Evolutionary conservation across 2,888 invertebrate species (phyloP), one percentile per base, ranked within the genome.

Genomic region (Eucera pruinosa): DNA sequence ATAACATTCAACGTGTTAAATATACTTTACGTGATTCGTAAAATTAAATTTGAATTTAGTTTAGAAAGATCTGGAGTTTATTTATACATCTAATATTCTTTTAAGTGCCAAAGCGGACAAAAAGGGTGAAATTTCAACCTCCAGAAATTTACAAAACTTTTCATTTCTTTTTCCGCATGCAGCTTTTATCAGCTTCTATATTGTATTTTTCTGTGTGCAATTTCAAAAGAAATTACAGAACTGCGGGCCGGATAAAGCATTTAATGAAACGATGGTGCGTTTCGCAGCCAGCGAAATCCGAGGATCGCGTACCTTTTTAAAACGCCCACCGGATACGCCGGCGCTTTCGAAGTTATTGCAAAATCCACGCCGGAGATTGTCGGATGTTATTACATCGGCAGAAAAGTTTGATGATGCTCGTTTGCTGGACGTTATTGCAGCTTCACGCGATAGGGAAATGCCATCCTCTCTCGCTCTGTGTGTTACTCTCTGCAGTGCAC

Each of bases 391-490:
- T 74, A 74, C 57, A 72, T 72, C 72, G 72, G 39, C 72, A 33
- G 60, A 68, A 68, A 68, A 68, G 69, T 77, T 77, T 75, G 69
- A 77, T 30, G 76, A 61, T 36, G 62, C 58, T 75, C 64, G 75
- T 68, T 64, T 52, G 62, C 27, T n/a, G 57, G 58, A 58, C 74
- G 76, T 58, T 74, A 75, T 77, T 77, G 68, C 76, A 68, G 57
- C 36, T 45, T 52, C 39, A 30, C 58, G 45, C 58, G 52, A 65
- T 41, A 23, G n/a, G 23, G 41, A 18, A 64, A 72, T 52, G 9
- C 30, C 6, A 1, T 30, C 11, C 7, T 15, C 36, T 23, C 9
- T 9, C 7, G 5, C 15, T 25, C 50, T 23, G 30, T 9, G 5
- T 23, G 11, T 39, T 13, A 3, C 15, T 0, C 58, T 7, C n/a